phyloP scores from a whole-genome alignment of 2,888 invertebrate species.

The Lithophane socia region DNA sequence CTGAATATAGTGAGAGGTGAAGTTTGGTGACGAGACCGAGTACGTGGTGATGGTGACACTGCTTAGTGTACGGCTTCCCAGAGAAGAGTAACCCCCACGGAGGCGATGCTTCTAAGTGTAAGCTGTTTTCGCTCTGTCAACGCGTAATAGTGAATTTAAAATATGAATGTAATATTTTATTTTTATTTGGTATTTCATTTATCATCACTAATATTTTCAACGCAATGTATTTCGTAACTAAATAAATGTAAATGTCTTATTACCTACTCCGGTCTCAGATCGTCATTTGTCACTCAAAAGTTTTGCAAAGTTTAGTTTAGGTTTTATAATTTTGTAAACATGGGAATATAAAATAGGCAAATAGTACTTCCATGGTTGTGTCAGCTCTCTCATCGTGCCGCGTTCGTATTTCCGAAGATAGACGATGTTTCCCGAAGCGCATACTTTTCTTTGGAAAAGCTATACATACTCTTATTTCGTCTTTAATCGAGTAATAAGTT shows the following conservation, averaged over 20 bases:
- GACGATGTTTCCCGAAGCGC: background rate
- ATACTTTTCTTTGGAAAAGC: background rate
- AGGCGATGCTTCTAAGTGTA: background rate
- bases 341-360: background rate
- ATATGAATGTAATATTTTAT: background rate
- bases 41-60: background rate
- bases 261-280: background rate
- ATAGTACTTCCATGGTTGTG: background rate
- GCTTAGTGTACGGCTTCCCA: background rate
- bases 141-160: background rate
- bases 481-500: background rate
- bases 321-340: background rate
- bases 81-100: background rate
- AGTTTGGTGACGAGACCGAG: background rate
- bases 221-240: too few relatives aligned
- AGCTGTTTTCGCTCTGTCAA: background rate
- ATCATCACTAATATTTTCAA: background rate
- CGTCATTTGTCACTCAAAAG: too few relatives aligned
- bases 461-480: background rate
- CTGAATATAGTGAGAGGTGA: background rate
- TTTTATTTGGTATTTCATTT: background rate
- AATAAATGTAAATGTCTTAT: too few relatives aligned
- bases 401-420: background rate
- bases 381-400: background rate
- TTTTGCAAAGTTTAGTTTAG: background rate